Evolutionary conservation across 2,888 invertebrate genomes (phyloP).

Genomic region (Cantharis nigra): DNA sequence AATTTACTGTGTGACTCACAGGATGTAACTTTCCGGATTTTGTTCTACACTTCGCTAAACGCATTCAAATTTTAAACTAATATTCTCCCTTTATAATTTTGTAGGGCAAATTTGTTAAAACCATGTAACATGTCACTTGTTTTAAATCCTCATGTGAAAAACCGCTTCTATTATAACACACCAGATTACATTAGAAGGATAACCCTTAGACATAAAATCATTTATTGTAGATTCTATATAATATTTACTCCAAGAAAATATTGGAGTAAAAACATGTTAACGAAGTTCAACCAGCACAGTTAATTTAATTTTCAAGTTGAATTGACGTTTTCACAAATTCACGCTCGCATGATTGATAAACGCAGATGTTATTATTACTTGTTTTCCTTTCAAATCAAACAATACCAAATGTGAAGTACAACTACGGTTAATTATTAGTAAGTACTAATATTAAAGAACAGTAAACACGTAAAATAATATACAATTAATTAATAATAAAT

Average conservation of each 20-base stretch:
- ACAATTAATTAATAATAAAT: no score
- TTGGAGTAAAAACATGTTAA: background rate
- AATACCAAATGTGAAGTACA: no score
- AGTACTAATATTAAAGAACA: no score
- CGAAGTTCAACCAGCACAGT: background rate
- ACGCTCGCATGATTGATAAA: background rate
- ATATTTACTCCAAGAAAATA: background rate
- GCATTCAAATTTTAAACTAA: background rate
- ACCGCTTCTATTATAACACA: background rate
- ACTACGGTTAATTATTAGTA: no score
- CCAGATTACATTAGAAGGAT: background rate
- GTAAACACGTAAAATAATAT: no score
- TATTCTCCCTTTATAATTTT: background rate
- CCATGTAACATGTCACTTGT: background rate
- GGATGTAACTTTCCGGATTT: conserved; percentile 1
- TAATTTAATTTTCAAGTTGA: background rate
- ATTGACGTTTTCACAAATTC: background rate
- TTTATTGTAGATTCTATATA: background rate
- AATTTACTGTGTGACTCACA: background rate
- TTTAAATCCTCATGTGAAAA: background rate
- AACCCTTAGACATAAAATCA: background rate
- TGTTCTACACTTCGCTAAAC: background rate
- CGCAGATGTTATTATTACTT: background rate
- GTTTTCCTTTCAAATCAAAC: background rate
- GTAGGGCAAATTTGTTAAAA: background rate